A percentile compares a stretch with the other conserved stretches of the same genome.
phyloP scores from a whole-genome alignment of 2,888 invertebrate genomes.

The Dilophus febrilis region DNA sequence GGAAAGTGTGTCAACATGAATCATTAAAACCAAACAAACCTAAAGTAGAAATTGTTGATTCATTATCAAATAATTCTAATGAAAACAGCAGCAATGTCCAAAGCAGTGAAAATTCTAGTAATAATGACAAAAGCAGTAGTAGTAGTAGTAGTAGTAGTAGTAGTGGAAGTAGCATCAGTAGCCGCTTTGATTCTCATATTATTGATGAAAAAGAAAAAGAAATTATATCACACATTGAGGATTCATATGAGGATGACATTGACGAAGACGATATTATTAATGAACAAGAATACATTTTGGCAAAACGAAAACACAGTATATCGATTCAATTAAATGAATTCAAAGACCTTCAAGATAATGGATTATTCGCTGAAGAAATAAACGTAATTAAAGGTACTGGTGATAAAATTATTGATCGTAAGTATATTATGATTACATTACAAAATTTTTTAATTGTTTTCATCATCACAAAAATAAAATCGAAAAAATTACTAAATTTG shows the following conservation, averaged over 20 bases:
- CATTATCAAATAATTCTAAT: slow-evolving; percentile 8
- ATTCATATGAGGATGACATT: slow-evolving; percentile 5
- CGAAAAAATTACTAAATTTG: too few relatives aligned
- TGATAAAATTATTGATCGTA: not conserved
- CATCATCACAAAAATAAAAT: too few relatives aligned
- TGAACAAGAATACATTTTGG: slow-evolving; percentile 10
- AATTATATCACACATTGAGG: not conserved
- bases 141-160: slow-evolving; percentile 20
- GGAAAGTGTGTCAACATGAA: slow-evolving; percentile 23
- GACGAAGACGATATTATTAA: slow-evolving; percentile 7
- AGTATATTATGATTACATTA: not conserved
- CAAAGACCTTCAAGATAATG: slow-evolving; percentile 13
- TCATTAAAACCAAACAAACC: slow-evolving; percentile 10
- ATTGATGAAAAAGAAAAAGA: too few relatives aligned
- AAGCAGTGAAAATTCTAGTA: slow-evolving; percentile 15
- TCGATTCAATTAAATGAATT: slow-evolving; percentile 5
- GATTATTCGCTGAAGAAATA: slow-evolving; percentile 22
- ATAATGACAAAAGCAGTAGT: slow-evolving; percentile 26
- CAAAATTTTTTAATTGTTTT: too few relatives aligned
- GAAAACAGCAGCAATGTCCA: not conserved
- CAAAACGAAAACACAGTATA: not conserved
- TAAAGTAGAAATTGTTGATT: slow-evolving; percentile 9
- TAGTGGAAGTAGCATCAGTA: slow-evolving; percentile 6
- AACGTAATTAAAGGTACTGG: slow-evolving; percentile 15
- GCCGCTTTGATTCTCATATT: too few relatives aligned